phyloP scores from a whole-genome alignment of 2,888 invertebrate genomes.

The Cheilosia soror region DNA sequence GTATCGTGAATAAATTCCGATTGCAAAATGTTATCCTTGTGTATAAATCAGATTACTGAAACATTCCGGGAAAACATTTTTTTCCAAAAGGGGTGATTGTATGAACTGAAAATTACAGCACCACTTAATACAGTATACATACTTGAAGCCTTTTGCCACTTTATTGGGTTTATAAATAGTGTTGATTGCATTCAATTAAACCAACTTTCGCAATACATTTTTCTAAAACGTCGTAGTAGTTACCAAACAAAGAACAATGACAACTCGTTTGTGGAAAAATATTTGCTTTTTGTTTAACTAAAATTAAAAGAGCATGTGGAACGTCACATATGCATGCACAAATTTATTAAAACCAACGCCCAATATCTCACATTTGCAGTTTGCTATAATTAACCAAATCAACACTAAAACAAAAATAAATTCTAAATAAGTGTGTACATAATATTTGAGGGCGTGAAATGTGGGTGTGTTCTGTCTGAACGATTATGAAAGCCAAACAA shows the following conservation, averaged over 20 bases:
- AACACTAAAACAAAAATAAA: constrained; percentile 10
- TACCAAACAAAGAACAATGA: no score
- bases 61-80: no score
- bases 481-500: neutral
- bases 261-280: neutral
- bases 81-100: no score
- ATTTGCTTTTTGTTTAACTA: neutral
- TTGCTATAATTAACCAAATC: constrained; percentile 18
- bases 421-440: neutral
- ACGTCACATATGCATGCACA: neutral
- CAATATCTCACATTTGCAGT: neutral
- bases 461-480: constrained; percentile 42
- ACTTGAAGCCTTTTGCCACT: neutral
- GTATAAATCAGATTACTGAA: no score
- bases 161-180: neutral
- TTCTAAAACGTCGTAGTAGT: neutral
- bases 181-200: neutral
- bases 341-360: neutral
- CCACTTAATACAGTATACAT: neutral
- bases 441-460: constrained; percentile 38
- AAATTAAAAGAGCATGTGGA: neutral
- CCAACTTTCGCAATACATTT: no score
- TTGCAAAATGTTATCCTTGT: no score
- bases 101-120: neutral
- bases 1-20: no score